Percentiles rank a stretch among this genome's conserved stretches.
These are phyloP conservation scores for Musca domestica DNA, from an alignment of 1,140 invertebrate genomes.

Conservation along the genomic window DNA sequence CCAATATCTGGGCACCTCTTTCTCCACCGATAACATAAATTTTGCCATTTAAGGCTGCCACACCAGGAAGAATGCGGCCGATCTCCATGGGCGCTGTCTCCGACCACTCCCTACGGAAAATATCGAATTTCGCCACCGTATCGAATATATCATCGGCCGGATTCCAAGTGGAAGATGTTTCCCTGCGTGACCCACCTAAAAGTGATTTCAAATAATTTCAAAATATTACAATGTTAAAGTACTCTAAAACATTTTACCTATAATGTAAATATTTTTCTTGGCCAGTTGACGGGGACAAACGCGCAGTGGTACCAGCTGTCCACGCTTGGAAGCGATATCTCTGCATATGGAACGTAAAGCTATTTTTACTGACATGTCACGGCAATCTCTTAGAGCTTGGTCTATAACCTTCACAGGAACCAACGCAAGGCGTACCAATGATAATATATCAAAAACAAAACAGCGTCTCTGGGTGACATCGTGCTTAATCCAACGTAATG, in stretches of 20 bases:
- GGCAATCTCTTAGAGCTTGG: slow-evolving; percentile 74
- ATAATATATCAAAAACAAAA: slow-evolving; percentile 84
- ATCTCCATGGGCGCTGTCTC: slow-evolving; percentile 79
- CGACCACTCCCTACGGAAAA: slow-evolving; percentile 73
- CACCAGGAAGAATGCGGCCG: slow-evolving; percentile 84
- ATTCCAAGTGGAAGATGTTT: slow-evolving; percentile 62
- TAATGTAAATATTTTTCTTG: slow-evolving; percentile 85
- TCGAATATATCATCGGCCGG: slow-evolving; percentile 72
- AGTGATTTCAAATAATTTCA: too few species aligned
- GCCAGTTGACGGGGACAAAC: slow-evolving; percentile 77
- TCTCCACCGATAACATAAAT: slow-evolving; percentile 93
- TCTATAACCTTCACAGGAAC: slow-evolving; percentile 81
- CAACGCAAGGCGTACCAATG: slow-evolving; percentile 79
- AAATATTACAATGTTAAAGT: too few species aligned
- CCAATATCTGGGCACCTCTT: slow-evolving; percentile 85
- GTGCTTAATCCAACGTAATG: slow-evolving; percentile 86
- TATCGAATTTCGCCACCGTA: slow-evolving; percentile 77
- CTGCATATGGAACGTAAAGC: slow-evolving; percentile 78
- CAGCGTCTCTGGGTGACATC: slow-evolving; percentile 75
- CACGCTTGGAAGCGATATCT: slow-evolving; percentile 75
- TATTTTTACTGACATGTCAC: slow-evolving; percentile 76
- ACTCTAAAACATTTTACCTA: slow-evolving; percentile 42
- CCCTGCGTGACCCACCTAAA: slow-evolving; percentile 78
- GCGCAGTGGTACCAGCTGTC: slow-evolving; percentile 72
- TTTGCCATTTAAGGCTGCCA: slow-evolving; percentile 81